Base-by-base conservation (phyloP, 2,797 vertebrate genomes). In the Orestias chungarensis region DNA sequence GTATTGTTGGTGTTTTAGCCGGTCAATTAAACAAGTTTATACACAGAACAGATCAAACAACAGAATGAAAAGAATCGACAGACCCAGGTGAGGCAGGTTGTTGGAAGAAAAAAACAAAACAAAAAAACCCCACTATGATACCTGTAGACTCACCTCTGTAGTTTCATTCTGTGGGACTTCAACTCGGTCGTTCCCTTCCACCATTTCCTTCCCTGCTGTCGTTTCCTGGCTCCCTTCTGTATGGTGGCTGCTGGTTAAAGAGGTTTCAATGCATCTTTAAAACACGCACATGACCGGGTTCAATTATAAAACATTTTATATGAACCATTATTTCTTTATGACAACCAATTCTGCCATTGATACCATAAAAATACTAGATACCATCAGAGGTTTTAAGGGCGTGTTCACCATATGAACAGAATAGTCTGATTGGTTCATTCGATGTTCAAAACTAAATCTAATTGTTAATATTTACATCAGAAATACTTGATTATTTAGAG, bases 151-250 rank as follows among this genome's bases (percentile, higher is more conserved):
- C 18, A 90, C 90, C 87, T 97, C 94, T 79, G 95, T 89, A 94
- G 96, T 95, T 75, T 96, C 93, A 2, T 95, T 96, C 80, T 96
- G 95, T 3, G 92, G 91, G n/a, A 94, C 94, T 25, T 94, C 90
- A 4, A 93, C 94, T 69, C 89, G 95, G 71, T 94, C 94, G 0
- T 95, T 95, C 46, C 97, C 95, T 81, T 96, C 95, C 92, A 96
- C 89, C 8, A 94, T 95, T 89, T 95, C 96, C 71, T 95, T 91
- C 76, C 94, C 93, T 0, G 92, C 95, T 71, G 92, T 93, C 76
- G 91, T 95, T 38, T 94, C 94, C 49, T 84, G 68, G 82, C 89
- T 93, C 25, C 95, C 95, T 82, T 95, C 95, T 1, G 10, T 55
- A n/a, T 38, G 68, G 64, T 0, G 4, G 42, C 62, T 50, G 15